Evolutionary conservation across 2,888 invertebrate genomes (phyloP).

Genomic region (Keiferia lycopersicella): DNA sequence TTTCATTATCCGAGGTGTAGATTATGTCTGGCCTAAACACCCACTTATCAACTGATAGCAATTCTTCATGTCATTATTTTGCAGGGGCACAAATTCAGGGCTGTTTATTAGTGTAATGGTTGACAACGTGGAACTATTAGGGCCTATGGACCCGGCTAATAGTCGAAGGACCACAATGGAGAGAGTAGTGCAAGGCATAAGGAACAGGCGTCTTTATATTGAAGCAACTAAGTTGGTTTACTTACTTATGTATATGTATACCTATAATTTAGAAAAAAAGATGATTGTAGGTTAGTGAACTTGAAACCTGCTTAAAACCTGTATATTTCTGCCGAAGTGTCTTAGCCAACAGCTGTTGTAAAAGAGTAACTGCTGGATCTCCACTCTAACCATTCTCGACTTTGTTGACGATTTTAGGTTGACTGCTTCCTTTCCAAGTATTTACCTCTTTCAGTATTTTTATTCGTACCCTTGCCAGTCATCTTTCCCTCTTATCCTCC

Average conservation of each 20-base stretch:
- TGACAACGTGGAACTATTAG: constrained; percentile 51
- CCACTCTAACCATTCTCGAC: no score
- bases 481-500: neutral
- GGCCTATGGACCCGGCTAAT: constrained; percentile 39
- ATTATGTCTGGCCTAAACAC: constrained; percentile 17
- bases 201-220: neutral
- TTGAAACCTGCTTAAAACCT: no score
- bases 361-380: no score
- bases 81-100: constrained; percentile 41
- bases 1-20: constrained; percentile 4
- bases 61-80: constrained; percentile 16
- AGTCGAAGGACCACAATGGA: constrained; percentile 33
- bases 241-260: no score
- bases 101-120: constrained; percentile 52
- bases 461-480: no score
- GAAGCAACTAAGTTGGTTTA: no score
- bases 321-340: no score
- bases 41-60: constrained; percentile 15
- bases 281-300: no score
- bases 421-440: neutral
- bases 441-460: neutral
- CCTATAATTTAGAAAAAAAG: no score
- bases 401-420: no score
- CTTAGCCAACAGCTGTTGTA: no score
- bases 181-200: constrained; percentile 28